Conservation (phyloP, 2,888 invertebrate genomes). For the Andrena bucephala region DNA sequence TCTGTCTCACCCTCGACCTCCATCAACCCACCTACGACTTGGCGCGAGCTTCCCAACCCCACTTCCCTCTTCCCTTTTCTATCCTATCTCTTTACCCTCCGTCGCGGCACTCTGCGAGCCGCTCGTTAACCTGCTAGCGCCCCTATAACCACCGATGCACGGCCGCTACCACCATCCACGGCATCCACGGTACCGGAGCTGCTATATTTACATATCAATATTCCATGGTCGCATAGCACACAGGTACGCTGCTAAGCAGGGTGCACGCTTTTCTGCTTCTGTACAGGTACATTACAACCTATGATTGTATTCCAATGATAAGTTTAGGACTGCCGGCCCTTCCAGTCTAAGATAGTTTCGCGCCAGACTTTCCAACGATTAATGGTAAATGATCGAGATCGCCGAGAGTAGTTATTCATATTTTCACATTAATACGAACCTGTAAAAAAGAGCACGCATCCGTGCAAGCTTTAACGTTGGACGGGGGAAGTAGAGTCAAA, state of each 20-base stretch:
- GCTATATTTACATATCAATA: conserved; percentile 84
- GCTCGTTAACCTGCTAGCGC: conserved; percentile 85
- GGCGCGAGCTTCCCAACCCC: conserved; percentile 41
- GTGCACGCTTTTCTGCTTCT: conserved; percentile 57
- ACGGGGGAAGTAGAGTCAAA: too few relatives aligned
- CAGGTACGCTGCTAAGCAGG: conserved; percentile 47
- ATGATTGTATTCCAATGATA: background rate
- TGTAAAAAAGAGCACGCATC: too few relatives aligned
- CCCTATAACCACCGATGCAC: conserved; percentile 74
- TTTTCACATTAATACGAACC: too few relatives aligned
- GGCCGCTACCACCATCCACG: conserved; percentile 55
- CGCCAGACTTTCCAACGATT: background rate
- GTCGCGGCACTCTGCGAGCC: conserved; percentile 79
- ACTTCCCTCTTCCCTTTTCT: conserved; percentile 52
- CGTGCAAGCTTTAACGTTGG: too few relatives aligned
- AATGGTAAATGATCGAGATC: background rate
- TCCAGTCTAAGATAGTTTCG: background rate
- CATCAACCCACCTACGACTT: conserved; percentile 64
- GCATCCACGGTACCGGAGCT: conserved; percentile 59
- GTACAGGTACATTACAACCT: background rate
- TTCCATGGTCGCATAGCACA: conserved; percentile 74
- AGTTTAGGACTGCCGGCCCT: background rate
- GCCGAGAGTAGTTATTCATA: background rate
- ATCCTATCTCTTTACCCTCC: conserved; percentile 58
- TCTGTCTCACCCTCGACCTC: conserved; percentile 60